Evolutionary conservation across 2,797 vertebrate species (phyloP), one percentile per base, ranked within the genome.

Genomic region (Labeo calbasu): DNA sequence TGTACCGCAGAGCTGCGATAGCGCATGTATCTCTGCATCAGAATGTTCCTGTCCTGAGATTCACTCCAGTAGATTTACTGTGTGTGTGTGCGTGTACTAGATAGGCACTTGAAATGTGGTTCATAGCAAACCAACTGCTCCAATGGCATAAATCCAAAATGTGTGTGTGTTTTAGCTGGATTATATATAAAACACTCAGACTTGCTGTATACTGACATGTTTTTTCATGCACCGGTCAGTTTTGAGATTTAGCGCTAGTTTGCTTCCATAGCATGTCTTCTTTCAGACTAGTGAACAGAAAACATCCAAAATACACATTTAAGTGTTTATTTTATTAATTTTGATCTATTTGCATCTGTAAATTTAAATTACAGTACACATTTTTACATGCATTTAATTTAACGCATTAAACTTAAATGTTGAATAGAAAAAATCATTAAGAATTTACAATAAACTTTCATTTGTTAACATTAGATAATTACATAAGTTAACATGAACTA

Each of bases 111-210:
- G 53, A 32, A 55, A 59, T 71, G 53, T 81, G 23, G 66, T 21
- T 71, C 40, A 71, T 59, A 46, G 51, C 23, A 72, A 81, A 72
- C 55, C 69, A 61, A 50, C 55, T 81, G 55, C 55, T 81, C 69
- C 55, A 63, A 12, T 32, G 23, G 69, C 43, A 23, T 21, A 80
- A 55, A 65, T 80, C 69, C 11, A 55, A 4, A 61, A 65, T 80
- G 66, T 83, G 59, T 76, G 61, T 77, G 78, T 68, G 76, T 55
- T 61, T 32, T 55, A 40, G 8, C 19, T 11, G 61, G 19, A 66
- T 66, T 32, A 78, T 21, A 50, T 65, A 15, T 12, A 28, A 28
- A 79, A 21, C 40, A 8, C 11, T 51, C 9, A 73, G 25, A 70
- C 10, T 5, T 2, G 46, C 14, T 51, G 46, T 25, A 48, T 40